Base-by-base conservation (phyloP, 1,140 invertebrate genomes). In the Cryptotermes secundus region DNA sequence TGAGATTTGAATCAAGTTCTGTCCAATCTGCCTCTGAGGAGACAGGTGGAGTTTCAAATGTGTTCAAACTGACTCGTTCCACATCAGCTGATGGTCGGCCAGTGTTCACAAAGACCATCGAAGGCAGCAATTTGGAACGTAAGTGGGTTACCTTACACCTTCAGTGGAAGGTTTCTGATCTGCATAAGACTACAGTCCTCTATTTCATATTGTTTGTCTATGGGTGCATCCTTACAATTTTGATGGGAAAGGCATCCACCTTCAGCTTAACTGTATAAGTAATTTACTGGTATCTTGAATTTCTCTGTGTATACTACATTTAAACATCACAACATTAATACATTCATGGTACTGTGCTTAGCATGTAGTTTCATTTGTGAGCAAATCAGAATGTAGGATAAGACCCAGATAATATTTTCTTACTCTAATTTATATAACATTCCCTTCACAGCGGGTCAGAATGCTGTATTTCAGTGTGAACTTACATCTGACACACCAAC, bases 401-500 rank as follows among this genome's bases (percentile, higher is more conserved):
- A 34, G 26, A 85, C 79, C 22, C 19, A 22, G 45, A 49, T 49
- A 16, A 49, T 22, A 3, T 19, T 49, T 49, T 14, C 31, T 38
- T 6, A 45, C 22, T 49, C 19, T 49, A 19, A 49, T 19, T 49
- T 0, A 12, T 38, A 38, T 12, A 12, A 38, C 38, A 26, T 85
- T 84, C 84, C 35, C 59, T 84, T 86, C 86, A 65, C 91, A 96
- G 97, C 96, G 88, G 97, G 97, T 82, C 96, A 98, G 87, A 95
- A 93, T 86, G 96, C 96, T 24, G 90, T 91, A 81, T 97, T 99
- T 89, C 96, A 96, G 89, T 96, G 96, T 88, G 92, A 94, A 86
- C 92, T 97, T 72, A 90, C 92, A 53, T 88, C 91, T 82, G 90
- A 93, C 85, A 90, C 92, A 87, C 87, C 90, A 6, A 89, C 90